Base-by-base conservation (phyloP, 2,888 invertebrate genomes). In the Odontomyia ornata region DNA sequence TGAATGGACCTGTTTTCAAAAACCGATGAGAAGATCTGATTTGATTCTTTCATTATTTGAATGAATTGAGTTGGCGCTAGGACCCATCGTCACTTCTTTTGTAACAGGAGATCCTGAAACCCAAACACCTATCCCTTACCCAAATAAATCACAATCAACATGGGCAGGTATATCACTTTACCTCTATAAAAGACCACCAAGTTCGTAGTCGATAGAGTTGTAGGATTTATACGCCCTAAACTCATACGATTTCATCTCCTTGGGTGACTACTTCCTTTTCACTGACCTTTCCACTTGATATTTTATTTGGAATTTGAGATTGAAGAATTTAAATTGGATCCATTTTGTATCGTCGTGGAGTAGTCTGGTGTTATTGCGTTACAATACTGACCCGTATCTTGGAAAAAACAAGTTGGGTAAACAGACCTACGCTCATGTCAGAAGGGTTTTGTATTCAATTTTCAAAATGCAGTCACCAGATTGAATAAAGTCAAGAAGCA, bases 131-230 rank as follows among this genome's bases (percentile, higher is more conserved):
- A 56, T 57, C 27, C 28, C 27, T 11, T 52, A 56, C 72, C 57
- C 72, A 57, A 47, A 72, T 57, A 72, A 72, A 72, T 72, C 57
- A 72, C 57, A 47, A 47, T 69, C 46, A 43, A 47, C 69, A 25
- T 11, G 69, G 69, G 23, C 69, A 73, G 60, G 73, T 73, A 73
- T 73, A 73, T 73, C 57, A 57, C 60, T 57, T 73, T 73, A 73
- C 73, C 23, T 21, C 13, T 21, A 30, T 73, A 60, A 57, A 57
- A 73, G 73, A 73, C 73, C 73, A 73, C 73, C 73, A 72, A 56
- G 72, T 57, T 15, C 23, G 21, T 43, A 47, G 69, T 47, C 73
- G 73, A 73, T 73, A 43, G 73, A 60, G 73, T 73, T 73, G 57
- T 60, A n/a, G 28, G 56, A 56, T 65, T 65, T 30, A 30, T 15